Base-by-base conservation (phyloP, 2,888 invertebrate species). In the Drosophila ezoana region DNA sequence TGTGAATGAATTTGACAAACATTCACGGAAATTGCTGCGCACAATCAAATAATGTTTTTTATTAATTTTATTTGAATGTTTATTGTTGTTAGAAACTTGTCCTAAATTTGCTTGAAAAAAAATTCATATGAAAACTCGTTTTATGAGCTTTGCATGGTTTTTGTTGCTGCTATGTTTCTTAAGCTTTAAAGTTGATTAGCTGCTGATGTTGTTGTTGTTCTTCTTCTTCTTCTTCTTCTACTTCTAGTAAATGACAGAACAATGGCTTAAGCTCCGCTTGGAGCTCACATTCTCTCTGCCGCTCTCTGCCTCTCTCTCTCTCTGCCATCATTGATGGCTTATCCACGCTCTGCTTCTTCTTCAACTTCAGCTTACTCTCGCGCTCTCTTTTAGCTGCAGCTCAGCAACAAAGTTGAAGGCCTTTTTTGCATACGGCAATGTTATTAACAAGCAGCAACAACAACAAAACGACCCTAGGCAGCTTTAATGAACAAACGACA, bases 391-490 rank as follows among this genome's bases (percentile, higher is more conserved):
- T 48, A 13, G 20, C 48, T 79, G 69, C 69, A 63, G 63, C 65
- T 58, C 43, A 47, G 68, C 69, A 86, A 61, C 77, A 72, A 74
- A 85, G 88, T 81, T 81, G 88, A 81, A 81, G 88, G 88, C 71
- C 79, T 81, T 74, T 86, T 87, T 88, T 87, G 87, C 81, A 87
- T 81, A 63, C 59, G 54, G 51, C 68, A 80, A 82, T 66, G 67
- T 67, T 75, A 67, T 41, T 61, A 69, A 48, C 59, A 58, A 60
- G 28, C 64, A 61, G 23, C 41, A 59, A 33, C 43, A 56, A 44
- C 20, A 59, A 38, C 43, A 59, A 44, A 16, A 51, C 43, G 52
- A 57, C 43, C 51, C 59, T 70, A 67, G 56, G 43, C 51, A 64
- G 61, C 47, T 72, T 72, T 56, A 70, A 58, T 44, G 44, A 37